Evolutionary conservation across 2,888 invertebrate species (phyloP).

Genomic region (Schizotus pectinicornis): DNA sequence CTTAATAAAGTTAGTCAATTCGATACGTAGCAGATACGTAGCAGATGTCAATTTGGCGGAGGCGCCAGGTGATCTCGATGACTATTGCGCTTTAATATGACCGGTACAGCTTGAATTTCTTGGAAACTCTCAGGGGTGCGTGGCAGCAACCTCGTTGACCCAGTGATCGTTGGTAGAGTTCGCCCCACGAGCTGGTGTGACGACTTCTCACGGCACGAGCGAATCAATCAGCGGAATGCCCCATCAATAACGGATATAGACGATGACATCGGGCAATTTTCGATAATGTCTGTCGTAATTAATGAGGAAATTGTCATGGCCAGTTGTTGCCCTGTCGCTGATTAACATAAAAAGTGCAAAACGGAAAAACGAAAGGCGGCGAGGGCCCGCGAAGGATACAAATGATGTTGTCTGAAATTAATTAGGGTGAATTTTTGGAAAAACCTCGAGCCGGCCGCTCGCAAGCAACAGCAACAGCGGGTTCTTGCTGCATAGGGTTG

Average conservation of each 20-base stretch:
- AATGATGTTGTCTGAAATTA: not conserved
- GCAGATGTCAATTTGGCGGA: too few species aligned
- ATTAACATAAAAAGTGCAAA: not conserved
- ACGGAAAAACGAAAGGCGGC: not conserved
- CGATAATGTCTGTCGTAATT: not conserved
- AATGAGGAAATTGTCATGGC: not conserved
- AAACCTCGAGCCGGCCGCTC: slow-evolving; percentile 1
- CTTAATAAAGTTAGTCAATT: too few species aligned
- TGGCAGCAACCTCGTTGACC: too few species aligned
- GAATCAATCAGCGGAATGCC: not conserved
- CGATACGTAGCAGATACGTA: too few species aligned
- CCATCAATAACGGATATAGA: not conserved
- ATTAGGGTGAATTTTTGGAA: slow-evolving; percentile 1
- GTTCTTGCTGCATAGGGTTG: slow-evolving; percentile 52
- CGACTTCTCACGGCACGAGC: too few species aligned
- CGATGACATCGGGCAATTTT: not conserved
- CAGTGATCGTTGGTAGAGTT: too few species aligned
- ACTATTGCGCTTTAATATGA: too few species aligned
- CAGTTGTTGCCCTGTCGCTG: not conserved
- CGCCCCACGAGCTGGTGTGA: too few species aligned
- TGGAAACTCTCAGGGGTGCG: too few species aligned
- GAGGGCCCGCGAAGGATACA: not conserved
- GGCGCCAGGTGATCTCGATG: too few species aligned
- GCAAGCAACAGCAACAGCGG: slow-evolving; percentile 42
- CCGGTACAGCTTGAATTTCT: too few species aligned